Evolutionary conservation across 2,113 vertebrate species (phyloP).

Genomic region (Pycnonotus jocosus): DNA sequence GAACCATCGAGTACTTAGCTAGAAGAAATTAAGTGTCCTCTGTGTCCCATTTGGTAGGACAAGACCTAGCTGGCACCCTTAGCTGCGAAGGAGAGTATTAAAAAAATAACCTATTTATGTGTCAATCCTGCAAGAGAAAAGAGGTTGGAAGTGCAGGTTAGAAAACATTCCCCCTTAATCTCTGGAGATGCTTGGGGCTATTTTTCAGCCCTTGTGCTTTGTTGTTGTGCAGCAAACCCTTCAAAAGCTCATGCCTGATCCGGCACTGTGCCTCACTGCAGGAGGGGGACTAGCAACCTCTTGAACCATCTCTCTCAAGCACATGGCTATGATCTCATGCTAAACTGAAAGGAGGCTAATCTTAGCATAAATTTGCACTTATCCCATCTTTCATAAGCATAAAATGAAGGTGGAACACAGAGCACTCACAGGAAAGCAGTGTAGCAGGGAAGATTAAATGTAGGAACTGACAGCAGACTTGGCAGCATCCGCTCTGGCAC

Average conservation of each 20-base stretch:
- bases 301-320: constrained; percentile 12
- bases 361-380: constrained; percentile 67
- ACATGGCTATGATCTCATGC: constrained; percentile 43
- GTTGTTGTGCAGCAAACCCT: background rate
- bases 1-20: background rate
- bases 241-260: background rate
- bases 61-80: background rate
- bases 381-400: constrained; percentile 59
- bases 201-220: background rate
- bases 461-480: constrained; percentile 40
- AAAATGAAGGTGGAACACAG: constrained; percentile 46
- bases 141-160: background rate
- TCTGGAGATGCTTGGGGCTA: background rate
- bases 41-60: background rate
- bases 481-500: background rate
- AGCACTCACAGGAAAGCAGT: background rate
- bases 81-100: background rate
- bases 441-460: constrained; percentile 28
- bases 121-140: background rate
- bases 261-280: background rate
- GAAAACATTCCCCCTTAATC: background rate
- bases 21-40: background rate
- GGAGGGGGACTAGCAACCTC: constrained; percentile 7
- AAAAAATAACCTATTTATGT: background rate
- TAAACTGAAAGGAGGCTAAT: constrained; percentile 57